Evolutionary conservation across 2,888 invertebrate genomes (phyloP), one percentile per base, ranked within the genome.

Genomic region (Phaonia tiefii): DNA sequence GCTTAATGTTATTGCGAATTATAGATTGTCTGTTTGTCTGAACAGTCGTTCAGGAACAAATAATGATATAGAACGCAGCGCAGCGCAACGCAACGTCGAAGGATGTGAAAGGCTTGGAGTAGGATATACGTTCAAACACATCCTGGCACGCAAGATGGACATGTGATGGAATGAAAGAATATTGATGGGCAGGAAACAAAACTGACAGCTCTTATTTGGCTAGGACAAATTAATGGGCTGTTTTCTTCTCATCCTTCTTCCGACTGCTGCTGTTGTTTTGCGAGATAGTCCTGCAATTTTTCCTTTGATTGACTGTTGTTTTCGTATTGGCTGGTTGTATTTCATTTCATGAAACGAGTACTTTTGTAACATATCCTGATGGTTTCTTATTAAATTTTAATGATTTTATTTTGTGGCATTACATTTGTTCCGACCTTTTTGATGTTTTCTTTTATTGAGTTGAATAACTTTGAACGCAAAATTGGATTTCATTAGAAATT

Each of bases 1-100:
- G 72, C 69, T 81, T 81, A 78, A 81, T 78, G 71, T 75, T 81
- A 75, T 81, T 78, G 63, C 75, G 72, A 78, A 75, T 81, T 78
- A 72, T 72, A 72, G 75, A 72, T 75, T 78, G 72, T 75, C 73
- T 77, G 80, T 81, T 78, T 66, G 71, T 58, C 25, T 46, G 70
- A 69, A 17, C 25, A 20, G 8, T 46, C 71, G 66, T 58, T 67
- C 67, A 66, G 67, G 63, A 78, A 81, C 67, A 78, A 72, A 75
- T 75, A 81, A 69, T 46, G 78, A 56, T 54, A 11, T 58, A 42
- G 22, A 58, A 13, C 42, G 3, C 63, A 63, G 4, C 63, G 15
- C 15, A 31, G 11, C 60, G 15, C 22, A 17, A 63, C 63, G n/a
- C 63, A 63, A 13, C 63, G n/a, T 20, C 39, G 42, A 42, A 39